These are phyloP conservation scores for Slavum lentiscoides DNA, from an alignment of 2,888 invertebrate species.

Conservation along the genomic window DNA sequence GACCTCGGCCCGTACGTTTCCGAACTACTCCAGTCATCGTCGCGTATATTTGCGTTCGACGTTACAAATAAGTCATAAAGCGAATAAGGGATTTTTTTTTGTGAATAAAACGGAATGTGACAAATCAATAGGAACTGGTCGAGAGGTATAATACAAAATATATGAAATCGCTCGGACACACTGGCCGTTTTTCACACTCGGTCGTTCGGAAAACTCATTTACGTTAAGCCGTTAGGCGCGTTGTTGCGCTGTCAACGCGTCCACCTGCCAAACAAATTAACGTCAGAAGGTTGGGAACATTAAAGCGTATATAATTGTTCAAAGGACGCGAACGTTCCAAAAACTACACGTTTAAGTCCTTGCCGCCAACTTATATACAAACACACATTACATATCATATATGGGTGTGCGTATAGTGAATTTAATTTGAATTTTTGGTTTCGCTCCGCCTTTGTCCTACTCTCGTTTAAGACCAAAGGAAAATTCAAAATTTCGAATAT, in stretches of 20 bases:
- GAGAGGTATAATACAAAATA: neutral
- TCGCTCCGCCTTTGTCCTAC: too few species aligned
- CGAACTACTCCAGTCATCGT: too few species aligned
- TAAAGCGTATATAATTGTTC: conserved; percentile 19
- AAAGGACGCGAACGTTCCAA: conserved; percentile 8
- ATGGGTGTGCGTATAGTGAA: neutral
- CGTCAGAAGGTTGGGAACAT: neutral
- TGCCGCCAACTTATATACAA: neutral
- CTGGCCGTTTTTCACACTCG: conserved; percentile 6
- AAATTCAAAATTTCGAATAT: too few species aligned
- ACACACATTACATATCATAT: neutral
- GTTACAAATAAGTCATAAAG: too few species aligned
- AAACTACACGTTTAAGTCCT: conserved; percentile 5
- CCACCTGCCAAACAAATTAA: conserved; percentile 25
- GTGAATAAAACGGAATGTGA: too few species aligned
- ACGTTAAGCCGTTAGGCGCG: neutral
- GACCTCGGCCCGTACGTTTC: too few species aligned
- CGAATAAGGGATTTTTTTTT: too few species aligned
- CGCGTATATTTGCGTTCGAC: too few species aligned
- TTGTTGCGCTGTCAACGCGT: conserved; percentile 1
- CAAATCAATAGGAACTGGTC: neutral
- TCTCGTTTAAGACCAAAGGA: too few species aligned
- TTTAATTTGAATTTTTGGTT: too few species aligned
- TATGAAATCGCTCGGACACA: neutral
- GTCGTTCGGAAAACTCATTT: conserved; percentile 12